Percentiles rank a stretch among this genome's conserved stretches.
Conservation (phyloP, 2,797 vertebrate species). For the Galagoides demidoff region DNA sequence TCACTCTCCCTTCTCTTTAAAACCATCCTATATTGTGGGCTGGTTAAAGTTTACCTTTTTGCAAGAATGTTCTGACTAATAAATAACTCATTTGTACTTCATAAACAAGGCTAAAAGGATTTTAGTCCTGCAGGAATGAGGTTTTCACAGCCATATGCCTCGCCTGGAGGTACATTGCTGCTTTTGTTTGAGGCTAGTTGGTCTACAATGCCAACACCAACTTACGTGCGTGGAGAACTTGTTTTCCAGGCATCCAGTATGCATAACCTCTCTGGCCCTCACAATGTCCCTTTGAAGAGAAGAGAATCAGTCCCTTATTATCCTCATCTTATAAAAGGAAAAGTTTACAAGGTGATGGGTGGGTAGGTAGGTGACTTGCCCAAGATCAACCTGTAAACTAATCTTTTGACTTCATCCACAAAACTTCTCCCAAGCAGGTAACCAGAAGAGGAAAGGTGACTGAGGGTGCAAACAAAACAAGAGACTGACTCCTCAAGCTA, state of each 20-base stretch:
- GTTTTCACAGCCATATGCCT: neutral
- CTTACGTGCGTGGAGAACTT: neutral
- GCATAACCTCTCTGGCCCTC: neutral
- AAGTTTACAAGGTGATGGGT: neutral
- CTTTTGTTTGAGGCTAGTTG: neutral
- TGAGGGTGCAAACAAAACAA: neutral
- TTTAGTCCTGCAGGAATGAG: conserved; percentile 1
- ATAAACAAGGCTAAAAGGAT: conserved; percentile 42
- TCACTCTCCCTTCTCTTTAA: neutral
- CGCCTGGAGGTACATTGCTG: neutral
- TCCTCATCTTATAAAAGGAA: neutral
- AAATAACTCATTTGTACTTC: conserved; percentile 66
- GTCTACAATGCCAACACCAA: neutral
- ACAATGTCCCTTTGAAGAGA: conserved; percentile 4
- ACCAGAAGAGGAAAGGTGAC: neutral
- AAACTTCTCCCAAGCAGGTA: neutral
- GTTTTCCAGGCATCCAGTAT: neutral
- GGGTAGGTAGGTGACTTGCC: neutral
- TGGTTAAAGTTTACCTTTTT: conserved; percentile 69
- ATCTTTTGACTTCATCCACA: neutral
- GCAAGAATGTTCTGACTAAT: conserved; percentile 58
- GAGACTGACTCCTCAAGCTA: fast-evolving
- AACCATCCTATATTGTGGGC: neutral
- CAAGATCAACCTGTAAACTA: neutral
- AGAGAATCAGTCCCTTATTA: neutral